These are phyloP conservation scores for Pseudomyrmex dendroicus DNA, from an alignment of 1,140 invertebrate genomes.

Conservation along the genomic window DNA sequence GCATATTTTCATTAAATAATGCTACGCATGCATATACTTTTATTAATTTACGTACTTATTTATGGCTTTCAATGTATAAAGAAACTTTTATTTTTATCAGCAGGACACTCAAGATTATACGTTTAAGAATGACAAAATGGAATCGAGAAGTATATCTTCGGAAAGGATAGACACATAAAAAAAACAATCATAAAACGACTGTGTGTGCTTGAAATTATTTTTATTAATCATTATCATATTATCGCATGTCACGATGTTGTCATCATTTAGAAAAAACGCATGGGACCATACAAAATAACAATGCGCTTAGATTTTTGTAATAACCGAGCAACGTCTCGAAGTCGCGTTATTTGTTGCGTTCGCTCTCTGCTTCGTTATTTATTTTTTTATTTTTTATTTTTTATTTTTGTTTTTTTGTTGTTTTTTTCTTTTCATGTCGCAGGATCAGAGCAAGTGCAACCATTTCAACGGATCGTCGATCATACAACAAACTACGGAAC, in stretches of 20 bases:
- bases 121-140: neutral
- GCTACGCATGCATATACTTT: no score
- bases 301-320: constrained; percentile 81
- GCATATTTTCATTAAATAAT: no score
- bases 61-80: no score
- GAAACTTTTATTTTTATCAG: constrained; percentile 4
- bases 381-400: neutral
- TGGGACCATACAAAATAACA: constrained; percentile 84
- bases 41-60: neutral
- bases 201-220: constrained; percentile 73
- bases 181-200: neutral
- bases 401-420: neutral
- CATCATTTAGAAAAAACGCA: constrained; percentile 83
- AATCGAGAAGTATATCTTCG: neutral
- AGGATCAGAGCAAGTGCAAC: constrained; percentile 38
- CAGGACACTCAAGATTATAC: constrained; percentile 22
- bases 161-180: neutral
- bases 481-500: constrained; percentile 68
- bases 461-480: constrained; percentile 50
- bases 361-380: constrained; percentile 30
- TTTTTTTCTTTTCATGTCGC: neutral
- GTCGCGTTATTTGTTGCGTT: constrained; percentile 56
- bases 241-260: constrained; percentile 77
- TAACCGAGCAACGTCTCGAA: constrained; percentile 79
- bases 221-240: constrained; percentile 79